These are phyloP conservation scores for Tyto alba DNA, from an alignment of 2,113 vertebrate genomes.

Conservation along the genomic window DNA sequence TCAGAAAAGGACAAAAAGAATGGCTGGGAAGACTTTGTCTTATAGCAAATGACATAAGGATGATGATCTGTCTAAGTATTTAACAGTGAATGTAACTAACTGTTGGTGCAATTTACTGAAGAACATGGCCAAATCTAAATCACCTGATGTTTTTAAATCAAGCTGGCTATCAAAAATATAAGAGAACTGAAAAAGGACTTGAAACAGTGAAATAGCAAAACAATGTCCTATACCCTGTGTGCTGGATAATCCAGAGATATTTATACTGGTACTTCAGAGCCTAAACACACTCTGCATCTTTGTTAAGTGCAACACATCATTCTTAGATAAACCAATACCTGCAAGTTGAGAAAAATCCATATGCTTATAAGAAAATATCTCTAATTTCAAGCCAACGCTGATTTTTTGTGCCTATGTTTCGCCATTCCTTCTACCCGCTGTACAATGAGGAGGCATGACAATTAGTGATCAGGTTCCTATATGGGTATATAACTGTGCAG, in stretches of 20 bases:
- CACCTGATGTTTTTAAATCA: neutral
- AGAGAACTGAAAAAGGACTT: neutral
- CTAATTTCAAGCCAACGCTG: neutral
- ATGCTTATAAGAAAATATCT: neutral
- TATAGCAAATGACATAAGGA: neutral
- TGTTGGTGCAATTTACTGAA: neutral
- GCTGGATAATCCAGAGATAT: neutral
- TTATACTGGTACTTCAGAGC: neutral
- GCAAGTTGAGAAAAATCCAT: neutral
- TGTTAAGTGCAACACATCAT: neutral
- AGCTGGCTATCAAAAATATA: neutral
- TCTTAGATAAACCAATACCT: neutral
- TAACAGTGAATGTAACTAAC: neutral
- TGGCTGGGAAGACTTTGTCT: neutral
- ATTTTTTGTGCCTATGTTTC: neutral
- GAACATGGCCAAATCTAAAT: neutral
- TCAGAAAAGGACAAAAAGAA: neutral
- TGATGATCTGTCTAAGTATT: neutral
- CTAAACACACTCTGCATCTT: neutral
- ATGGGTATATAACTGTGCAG: neutral
- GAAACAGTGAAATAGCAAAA: neutral
- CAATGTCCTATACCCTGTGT: fast-evolving
- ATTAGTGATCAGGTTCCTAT: neutral
- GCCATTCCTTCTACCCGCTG: neutral
- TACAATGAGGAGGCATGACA: constrained; percentile 2